Percentiles rank a stretch among this genome's conserved stretches.
Evolutionary conservation across 2,888 invertebrate species (phyloP).

Genomic region (Amphipoea oculea): DNA sequence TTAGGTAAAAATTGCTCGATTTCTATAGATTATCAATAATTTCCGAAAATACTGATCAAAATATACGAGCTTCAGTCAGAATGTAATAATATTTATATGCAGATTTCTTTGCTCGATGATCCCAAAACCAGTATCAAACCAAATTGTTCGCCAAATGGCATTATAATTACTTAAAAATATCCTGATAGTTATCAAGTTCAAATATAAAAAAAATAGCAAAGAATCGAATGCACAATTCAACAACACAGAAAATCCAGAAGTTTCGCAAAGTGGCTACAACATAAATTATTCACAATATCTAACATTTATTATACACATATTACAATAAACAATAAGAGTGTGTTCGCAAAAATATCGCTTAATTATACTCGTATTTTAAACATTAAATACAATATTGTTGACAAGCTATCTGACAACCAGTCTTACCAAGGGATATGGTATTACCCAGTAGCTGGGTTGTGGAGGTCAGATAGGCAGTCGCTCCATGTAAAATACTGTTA

Average conservation of each 20-base stretch:
- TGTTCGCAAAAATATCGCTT: slow-evolving; percentile 45
- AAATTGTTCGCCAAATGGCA: slow-evolving; percentile 3
- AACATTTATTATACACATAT: slow-evolving; percentile 54
- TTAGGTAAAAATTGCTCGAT: background rate
- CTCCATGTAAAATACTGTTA: background rate
- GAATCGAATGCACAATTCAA: background rate
- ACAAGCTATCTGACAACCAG: background rate
- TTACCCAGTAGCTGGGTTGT: background rate
- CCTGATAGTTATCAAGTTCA: background rate
- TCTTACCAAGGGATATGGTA: background rate
- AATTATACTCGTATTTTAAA: slow-evolving; percentile 13
- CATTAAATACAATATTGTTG: slow-evolving; percentile 25
- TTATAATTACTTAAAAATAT: background rate
- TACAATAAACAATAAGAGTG: slow-evolving; percentile 31
- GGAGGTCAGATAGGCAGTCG: background rate
- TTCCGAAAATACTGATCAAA: background rate
- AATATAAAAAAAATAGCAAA: background rate
- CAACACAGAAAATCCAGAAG: background rate
- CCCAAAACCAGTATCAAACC: slow-evolving; percentile 24
- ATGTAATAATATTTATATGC: background rate
- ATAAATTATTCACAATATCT: slow-evolving; percentile 50
- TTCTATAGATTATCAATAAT: background rate
- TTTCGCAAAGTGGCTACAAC: slow-evolving; percentile 61
- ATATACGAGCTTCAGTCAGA: background rate
- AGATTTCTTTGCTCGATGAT: slow-evolving; percentile 14